Conservation (phyloP, 2,113 vertebrate species). For the Triplophysa tibetana region DNA sequence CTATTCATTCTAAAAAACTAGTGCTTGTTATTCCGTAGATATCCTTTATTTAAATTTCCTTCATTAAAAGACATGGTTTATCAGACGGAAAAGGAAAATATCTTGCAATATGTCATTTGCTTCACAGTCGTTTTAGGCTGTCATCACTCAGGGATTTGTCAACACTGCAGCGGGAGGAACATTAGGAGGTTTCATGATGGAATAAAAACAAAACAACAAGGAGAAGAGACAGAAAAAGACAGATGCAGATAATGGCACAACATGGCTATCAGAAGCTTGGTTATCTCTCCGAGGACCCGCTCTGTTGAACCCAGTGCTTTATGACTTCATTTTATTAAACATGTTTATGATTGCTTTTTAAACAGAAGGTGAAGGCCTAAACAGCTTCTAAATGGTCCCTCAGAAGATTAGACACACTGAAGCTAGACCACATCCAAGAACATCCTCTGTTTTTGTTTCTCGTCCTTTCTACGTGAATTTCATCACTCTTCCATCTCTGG, state of each 20-base stretch:
- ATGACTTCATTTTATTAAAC: slow-evolving; percentile 63
- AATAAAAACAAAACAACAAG: slow-evolving; percentile 15
- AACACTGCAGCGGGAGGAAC: slow-evolving; percentile 9
- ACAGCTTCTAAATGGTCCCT: slow-evolving; percentile 9
- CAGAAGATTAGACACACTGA: slow-evolving; percentile 71
- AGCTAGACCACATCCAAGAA: slow-evolving; percentile 64
- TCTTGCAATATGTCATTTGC: slow-evolving; percentile 40
- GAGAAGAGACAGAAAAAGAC: background rate
- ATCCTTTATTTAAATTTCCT: background rate
- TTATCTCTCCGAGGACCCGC: slow-evolving; percentile 35
- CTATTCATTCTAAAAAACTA: background rate
- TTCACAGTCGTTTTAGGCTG: slow-evolving; percentile 40
- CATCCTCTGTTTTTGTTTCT: slow-evolving; percentile 55
- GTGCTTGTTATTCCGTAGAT: background rate
- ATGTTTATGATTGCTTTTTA: slow-evolving; percentile 74
- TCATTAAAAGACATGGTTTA: background rate
- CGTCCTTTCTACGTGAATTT: slow-evolving; percentile 44
- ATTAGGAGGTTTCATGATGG: background rate
- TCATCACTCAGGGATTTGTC: slow-evolving; percentile 40
- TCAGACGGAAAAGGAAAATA: slow-evolving; percentile 15
- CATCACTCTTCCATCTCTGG: slow-evolving; percentile 60
- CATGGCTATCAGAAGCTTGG: slow-evolving; percentile 28
- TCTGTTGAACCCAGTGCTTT: slow-evolving; percentile 16
- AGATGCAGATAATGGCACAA: slow-evolving; percentile 27
- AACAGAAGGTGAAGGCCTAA: slow-evolving; percentile 48